A percentile compares a stretch with the other conserved stretches of the same genome.
Conservation (phyloP, 1,140 invertebrate genomes). For the Plodia interpunctella region DNA sequence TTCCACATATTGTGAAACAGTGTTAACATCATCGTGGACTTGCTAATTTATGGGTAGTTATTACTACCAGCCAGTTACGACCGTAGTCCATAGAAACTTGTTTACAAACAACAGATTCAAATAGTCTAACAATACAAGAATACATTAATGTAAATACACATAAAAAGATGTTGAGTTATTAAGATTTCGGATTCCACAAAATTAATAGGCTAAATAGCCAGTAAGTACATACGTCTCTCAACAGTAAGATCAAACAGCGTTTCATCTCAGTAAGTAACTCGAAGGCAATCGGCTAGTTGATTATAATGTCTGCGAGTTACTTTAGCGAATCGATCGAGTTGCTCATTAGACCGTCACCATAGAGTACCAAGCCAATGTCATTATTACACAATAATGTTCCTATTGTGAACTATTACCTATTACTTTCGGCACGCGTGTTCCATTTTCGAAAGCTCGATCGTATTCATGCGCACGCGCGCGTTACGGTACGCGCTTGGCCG, state of each 20-base stretch:
- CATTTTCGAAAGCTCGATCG: slow-evolving; percentile 43
- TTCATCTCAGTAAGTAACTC: too few species aligned
- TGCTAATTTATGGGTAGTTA: slow-evolving; percentile 1
- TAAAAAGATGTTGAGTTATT: too few species aligned
- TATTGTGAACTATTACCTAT: slow-evolving; percentile 25
- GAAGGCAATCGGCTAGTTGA: too few species aligned
- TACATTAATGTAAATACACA: too few species aligned
- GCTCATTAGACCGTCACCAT: too few species aligned
- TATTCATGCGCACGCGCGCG: slow-evolving; percentile 34
- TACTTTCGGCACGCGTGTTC: slow-evolving; percentile 40
- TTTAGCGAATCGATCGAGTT: too few species aligned
- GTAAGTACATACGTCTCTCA: too few species aligned
- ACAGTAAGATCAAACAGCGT: too few species aligned
- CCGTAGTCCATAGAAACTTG: background rate
- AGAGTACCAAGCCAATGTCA: background rate
- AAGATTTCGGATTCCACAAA: too few species aligned
- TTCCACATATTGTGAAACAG: slow-evolving; percentile 5
- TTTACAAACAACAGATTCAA: background rate
- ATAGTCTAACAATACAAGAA: too few species aligned
- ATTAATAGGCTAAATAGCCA: too few species aligned
- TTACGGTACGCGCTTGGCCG: slow-evolving; percentile 42
- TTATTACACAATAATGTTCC: slow-evolving; percentile 1
- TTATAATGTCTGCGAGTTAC: too few species aligned
- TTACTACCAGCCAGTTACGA: background rate
- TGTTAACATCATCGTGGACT: background rate